Percentiles rank a stretch among this genome's conserved stretches.
Conservation (phyloP, 2,888 invertebrate species). For the Sipha maydis region DNA sequence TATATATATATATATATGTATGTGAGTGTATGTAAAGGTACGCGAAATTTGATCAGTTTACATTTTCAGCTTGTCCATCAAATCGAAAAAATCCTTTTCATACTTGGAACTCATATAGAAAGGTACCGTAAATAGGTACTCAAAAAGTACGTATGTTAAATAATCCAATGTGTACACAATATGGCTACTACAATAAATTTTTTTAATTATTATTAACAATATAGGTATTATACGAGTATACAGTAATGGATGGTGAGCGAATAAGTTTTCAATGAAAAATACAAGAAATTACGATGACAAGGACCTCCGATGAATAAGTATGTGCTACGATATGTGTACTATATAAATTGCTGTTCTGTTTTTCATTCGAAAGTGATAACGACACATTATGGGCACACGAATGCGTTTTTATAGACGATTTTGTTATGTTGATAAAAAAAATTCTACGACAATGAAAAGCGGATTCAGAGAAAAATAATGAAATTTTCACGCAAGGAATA, state of each 20-base stretch:
- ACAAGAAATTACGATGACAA: neutral
- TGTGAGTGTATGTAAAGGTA: neutral
- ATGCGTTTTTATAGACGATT: no score
- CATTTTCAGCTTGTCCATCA: slow-evolving; percentile 11
- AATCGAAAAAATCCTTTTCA: slow-evolving; percentile 6
- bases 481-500: no score
- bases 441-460: no score
- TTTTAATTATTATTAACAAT: no score
- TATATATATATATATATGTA: neutral
- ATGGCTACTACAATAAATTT: no score
- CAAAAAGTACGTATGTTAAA: neutral
- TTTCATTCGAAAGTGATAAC: neutral
- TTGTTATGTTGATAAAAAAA: no score
- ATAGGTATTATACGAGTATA: no score
- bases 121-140: neutral
- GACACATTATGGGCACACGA: no score
- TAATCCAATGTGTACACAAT: neutral
- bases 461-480: no score
- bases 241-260: neutral
- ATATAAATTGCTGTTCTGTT: neutral
- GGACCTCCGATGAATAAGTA: no score
- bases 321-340: no score
- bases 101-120: neutral
- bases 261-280: neutral
- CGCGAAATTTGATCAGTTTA: neutral